phyloP scores from a whole-genome alignment of 2,113 vertebrate genomes.

The Cinclus cinclus region DNA sequence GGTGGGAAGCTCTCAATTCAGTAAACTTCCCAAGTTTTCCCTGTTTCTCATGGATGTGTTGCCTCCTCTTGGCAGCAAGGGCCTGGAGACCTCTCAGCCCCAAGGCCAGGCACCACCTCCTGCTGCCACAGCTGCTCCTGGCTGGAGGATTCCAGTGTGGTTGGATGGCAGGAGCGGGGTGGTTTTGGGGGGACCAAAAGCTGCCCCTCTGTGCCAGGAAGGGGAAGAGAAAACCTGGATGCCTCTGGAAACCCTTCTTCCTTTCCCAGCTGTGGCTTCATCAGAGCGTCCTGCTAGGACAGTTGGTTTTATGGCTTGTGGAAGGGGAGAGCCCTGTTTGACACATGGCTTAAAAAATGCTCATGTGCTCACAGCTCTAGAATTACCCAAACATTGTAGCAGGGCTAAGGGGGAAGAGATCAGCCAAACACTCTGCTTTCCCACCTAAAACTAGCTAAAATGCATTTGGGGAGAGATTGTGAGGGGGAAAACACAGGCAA shows the following conservation, averaged over 20 bases:
- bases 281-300: accelerated
- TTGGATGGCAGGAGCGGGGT: accelerated
- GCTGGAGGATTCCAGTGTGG: accelerated
- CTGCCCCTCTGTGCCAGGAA: not conserved
- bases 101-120: not conserved
- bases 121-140: not conserved
- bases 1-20: not conserved
- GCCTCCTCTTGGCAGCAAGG: not conserved
- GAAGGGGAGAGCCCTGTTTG: not conserved
- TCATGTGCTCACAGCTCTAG: not conserved
- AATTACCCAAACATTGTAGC: not conserved
- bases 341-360: not conserved
- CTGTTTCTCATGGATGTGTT: not conserved
- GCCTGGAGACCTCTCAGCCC: not conserved
- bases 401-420: not conserved
- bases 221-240: not conserved
- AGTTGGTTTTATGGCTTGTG: not conserved
- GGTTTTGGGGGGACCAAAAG: accelerated
- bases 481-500: not conserved
- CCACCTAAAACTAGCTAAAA: not conserved
- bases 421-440: not conserved
- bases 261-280: not conserved
- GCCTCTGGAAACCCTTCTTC: not conserved
- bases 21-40: not conserved
- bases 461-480: not conserved